A percentile compares a stretch with the other conserved stretches of the same genome.
Evolutionary conservation across 2,888 invertebrate species (phyloP).

Genomic region (Andrena chrysosceles): DNA sequence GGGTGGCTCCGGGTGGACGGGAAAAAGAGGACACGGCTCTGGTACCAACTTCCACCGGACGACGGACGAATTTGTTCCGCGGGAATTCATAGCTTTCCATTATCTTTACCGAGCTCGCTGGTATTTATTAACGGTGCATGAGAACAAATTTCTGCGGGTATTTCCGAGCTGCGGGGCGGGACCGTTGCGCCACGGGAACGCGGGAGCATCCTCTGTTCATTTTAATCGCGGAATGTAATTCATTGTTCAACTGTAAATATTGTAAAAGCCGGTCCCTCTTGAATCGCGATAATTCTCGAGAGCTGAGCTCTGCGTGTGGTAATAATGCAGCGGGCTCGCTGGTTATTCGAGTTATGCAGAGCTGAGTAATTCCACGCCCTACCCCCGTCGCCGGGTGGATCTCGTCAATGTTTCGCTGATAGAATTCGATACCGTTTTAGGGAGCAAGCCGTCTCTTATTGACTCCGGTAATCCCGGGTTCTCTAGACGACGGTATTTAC

Average conservation of each 20-base stretch:
- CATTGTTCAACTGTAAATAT: constrained; percentile 26
- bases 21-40: neutral
- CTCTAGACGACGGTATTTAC: too few relatives aligned
- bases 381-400: constrained; percentile 3
- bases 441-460: too few relatives aligned
- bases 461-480: neutral
- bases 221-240: constrained; percentile 18
- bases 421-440: neutral
- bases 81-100: constrained; percentile 25
- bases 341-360: constrained; percentile 38
- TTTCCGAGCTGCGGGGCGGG: too few relatives aligned
- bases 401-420: constrained; percentile 15
- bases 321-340: constrained; percentile 26
- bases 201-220: neutral
- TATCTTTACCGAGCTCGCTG: constrained; percentile 14
- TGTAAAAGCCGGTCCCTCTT: neutral
- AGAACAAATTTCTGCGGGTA: constrained; percentile 1
- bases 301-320: neutral
- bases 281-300: constrained; percentile 4
- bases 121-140: constrained; percentile 9
- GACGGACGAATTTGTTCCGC: neutral
- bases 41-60: neutral
- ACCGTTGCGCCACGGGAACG: neutral
- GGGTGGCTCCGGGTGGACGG: too few relatives aligned
- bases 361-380: constrained; percentile 13